Evolutionary conservation across 2,888 invertebrate genomes (phyloP), one percentile per base, ranked within the genome.

Genomic region (Graphium colonna): DNA sequence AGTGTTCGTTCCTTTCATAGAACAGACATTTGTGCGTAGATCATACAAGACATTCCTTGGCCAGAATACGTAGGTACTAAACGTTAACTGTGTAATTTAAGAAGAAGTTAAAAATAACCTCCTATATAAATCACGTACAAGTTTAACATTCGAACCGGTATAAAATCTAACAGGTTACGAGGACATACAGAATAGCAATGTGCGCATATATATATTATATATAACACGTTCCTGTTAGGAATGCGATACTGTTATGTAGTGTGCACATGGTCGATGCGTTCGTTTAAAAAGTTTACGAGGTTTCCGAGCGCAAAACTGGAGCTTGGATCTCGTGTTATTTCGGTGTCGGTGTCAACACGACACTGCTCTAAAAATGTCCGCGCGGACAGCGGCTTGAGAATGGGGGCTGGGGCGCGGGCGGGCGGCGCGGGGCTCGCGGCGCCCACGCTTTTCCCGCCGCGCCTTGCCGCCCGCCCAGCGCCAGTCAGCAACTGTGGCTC

Each of bases 401-500:
- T n/a, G n/a, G 61, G 44, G 47, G 33, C 46, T 49, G 57, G 63
- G 59, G 59, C 61, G 57, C 62, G 57, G 61, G 60, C 68, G 65
- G 74, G 70, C 62, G 69, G 50, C 64, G 62, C 69, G 65, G 66
- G 64, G 57, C 56, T 8, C 5, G 45, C 56, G 69, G 78, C 83
- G 82, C 84, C 82, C 72, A 84, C 85, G 84, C 84, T 74, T 57
- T 63, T 71, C 80, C 79, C 82, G 79, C 82, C 82, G 80, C 81
- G 74, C 83, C 86, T 85, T 85, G 73, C 87, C 88, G 83, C 86
- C 83, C 87, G 86, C 82, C 75, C 73, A 72, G 71, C 79, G 69
- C 82, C 84, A 87, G 85, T 89, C 88, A 89, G 88, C 86, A 82
- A 79, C 83, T 85, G 90, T 84, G 86, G 69, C 87, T 88, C 87